Evolutionary conservation across 2,797 vertebrate genomes (phyloP).

Genomic region (Peromyscus attwateri): DNA sequence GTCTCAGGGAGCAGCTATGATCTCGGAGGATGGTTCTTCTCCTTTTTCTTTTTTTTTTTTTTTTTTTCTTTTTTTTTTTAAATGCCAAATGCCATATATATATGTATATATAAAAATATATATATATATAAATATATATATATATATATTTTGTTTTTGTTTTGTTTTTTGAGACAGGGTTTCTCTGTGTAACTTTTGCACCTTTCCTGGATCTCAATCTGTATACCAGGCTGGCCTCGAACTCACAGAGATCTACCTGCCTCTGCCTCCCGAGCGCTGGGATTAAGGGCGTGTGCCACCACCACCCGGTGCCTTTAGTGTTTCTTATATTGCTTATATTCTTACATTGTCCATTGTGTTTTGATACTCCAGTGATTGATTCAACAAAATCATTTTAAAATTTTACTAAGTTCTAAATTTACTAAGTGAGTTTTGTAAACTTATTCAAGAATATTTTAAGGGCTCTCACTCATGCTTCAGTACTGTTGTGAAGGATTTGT

Average conservation of each 20-base stretch:
- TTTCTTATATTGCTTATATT: neutral
- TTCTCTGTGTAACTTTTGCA: too few relatives aligned
- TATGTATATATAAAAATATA: too few relatives aligned
- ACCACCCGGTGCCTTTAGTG: neutral
- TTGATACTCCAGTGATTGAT: neutral
- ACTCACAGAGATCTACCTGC: neutral
- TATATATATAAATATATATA: too few relatives aligned
- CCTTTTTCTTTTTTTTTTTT: too few relatives aligned
- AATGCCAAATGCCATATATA: too few relatives aligned
- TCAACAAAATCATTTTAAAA: conserved; percentile 27
- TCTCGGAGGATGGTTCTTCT: too few relatives aligned
- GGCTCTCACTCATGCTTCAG: neutral
- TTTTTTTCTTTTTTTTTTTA: too few relatives aligned
- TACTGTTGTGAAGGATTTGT: conserved; percentile 3
- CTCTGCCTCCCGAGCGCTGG: neutral
- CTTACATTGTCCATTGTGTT: neutral
- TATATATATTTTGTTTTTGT: too few relatives aligned
- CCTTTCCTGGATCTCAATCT: too few relatives aligned
- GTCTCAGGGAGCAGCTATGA: too few relatives aligned
- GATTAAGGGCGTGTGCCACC: neutral
- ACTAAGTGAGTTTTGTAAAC: conserved; percentile 7
- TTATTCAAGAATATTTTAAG: conserved; percentile 25
- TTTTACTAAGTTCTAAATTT: neutral
- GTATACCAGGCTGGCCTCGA: neutral
- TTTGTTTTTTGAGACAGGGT: too few relatives aligned